These are phyloP conservation scores for Conomelus anceps DNA, from an alignment of 2,888 invertebrate genomes.

Conservation along the genomic window DNA sequence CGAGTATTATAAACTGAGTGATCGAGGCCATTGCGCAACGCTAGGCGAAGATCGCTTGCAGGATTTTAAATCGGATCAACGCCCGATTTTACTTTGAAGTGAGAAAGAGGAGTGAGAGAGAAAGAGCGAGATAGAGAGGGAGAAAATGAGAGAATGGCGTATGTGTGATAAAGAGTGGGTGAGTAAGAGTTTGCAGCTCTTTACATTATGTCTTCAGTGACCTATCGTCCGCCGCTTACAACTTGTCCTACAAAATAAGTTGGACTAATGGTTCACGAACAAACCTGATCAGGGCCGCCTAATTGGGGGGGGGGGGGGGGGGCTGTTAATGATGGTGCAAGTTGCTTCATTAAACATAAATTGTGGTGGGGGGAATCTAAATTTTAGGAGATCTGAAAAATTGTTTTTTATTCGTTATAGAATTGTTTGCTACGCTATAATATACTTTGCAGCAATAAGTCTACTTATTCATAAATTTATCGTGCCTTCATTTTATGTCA, in stretches of 20 bases:
- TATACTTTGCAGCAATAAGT: too few species aligned
- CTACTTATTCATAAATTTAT: too few species aligned
- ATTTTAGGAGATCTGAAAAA: too few species aligned
- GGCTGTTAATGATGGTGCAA: too few species aligned
- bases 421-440: too few species aligned
- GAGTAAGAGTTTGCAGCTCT: not conserved
- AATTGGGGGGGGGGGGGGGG: too few species aligned
- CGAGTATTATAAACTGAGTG: not conserved
- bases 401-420: too few species aligned
- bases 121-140: not conserved
- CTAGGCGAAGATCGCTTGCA: not conserved
- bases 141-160: not conserved
- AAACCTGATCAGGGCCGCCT: too few species aligned
- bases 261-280: not conserved
- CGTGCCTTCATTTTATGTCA: too few species aligned
- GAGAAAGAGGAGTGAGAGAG: not conserved
- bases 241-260: not conserved
- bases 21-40: not conserved
- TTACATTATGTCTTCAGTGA: not conserved
- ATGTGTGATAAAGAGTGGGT: not conserved
- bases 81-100: not conserved
- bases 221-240: not conserved
- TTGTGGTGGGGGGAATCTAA: too few species aligned
- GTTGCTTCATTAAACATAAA: too few species aligned
- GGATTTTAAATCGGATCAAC: not conserved